phyloP scores from a whole-genome alignment of 1,140 invertebrate species.

The Drosophila repleta region DNA sequence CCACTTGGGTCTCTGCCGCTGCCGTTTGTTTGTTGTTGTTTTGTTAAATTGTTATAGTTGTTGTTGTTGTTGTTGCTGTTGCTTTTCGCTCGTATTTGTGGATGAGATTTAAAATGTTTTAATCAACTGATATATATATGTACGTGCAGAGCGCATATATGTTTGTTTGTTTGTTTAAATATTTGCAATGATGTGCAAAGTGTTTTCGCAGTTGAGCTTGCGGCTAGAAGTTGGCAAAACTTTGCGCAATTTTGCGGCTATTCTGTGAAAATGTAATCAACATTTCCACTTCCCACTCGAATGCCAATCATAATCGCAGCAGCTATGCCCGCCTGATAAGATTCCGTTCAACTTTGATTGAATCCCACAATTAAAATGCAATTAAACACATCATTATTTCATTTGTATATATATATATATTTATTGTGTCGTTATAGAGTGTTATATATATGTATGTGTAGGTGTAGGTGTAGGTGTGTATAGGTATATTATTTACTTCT shows the following conservation, averaged over 20 bases:
- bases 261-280: slow-evolving; percentile 38
- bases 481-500: slow-evolving; percentile 32
- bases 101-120: slow-evolving; percentile 71
- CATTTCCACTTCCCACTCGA: slow-evolving; percentile 3
- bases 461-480: slow-evolving; percentile 35
- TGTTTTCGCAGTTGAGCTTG: slow-evolving; percentile 41
- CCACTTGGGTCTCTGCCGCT: slow-evolving; percentile 62
- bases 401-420: slow-evolving; percentile 32
- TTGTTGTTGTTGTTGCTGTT: slow-evolving; percentile 41
- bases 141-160: neutral
- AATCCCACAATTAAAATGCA: slow-evolving; percentile 59
- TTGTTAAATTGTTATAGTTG: slow-evolving; percentile 49
- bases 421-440: slow-evolving; percentile 42
- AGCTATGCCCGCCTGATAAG: neutral
- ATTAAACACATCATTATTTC: slow-evolving; percentile 61
- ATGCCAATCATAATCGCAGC: neutral
- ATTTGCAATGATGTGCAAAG: slow-evolving; percentile 49
- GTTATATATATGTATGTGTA: slow-evolving; percentile 41
- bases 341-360: neutral
- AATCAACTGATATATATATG: slow-evolving; percentile 58
- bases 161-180: slow-evolving; percentile 33
- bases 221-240: slow-evolving; percentile 30
- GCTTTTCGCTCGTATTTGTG: slow-evolving; percentile 33
- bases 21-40: slow-evolving; percentile 67
- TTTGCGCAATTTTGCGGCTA: slow-evolving; percentile 48